Evolutionary conservation across 2,113 vertebrate genomes (phyloP).

Genomic region (Eulacestoma nigropectus): DNA sequence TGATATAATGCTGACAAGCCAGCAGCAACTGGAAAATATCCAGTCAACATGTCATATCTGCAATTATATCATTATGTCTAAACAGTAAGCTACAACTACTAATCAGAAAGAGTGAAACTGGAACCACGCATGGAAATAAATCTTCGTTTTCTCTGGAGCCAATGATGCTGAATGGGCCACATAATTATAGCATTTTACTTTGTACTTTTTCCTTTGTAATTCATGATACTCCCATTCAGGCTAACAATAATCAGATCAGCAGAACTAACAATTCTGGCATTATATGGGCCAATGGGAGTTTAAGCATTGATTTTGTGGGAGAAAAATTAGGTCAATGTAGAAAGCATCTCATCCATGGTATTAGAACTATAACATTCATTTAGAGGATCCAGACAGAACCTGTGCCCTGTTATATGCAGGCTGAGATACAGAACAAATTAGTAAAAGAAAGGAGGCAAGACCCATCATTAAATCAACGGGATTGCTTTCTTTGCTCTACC

Average conservation of each 20-base stretch:
- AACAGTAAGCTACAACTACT: conserved; percentile 28
- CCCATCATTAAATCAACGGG: background rate
- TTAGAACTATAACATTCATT: background rate
- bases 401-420: background rate
- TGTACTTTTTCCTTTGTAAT: background rate
- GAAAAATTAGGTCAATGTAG: background rate
- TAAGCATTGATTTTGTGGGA: background rate
- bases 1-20: background rate
- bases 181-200: conserved; percentile 27
- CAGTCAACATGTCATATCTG: background rate
- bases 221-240: background rate
- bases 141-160: conserved; percentile 13
- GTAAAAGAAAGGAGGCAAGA: background rate
- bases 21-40: conserved; percentile 29
- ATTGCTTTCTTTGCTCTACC: background rate
- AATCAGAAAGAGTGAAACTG: conserved; percentile 17
- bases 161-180: background rate
- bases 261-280: background rate
- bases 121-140: conserved; percentile 7
- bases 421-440: background rate
- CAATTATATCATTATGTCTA: conserved; percentile 43
- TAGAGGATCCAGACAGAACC: background rate
- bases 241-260: background rate
- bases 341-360: background rate
- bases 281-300: background rate